Evolutionary conservation across 2,888 invertebrate species (phyloP).

Genomic region (Coecobrya sp.): DNA sequence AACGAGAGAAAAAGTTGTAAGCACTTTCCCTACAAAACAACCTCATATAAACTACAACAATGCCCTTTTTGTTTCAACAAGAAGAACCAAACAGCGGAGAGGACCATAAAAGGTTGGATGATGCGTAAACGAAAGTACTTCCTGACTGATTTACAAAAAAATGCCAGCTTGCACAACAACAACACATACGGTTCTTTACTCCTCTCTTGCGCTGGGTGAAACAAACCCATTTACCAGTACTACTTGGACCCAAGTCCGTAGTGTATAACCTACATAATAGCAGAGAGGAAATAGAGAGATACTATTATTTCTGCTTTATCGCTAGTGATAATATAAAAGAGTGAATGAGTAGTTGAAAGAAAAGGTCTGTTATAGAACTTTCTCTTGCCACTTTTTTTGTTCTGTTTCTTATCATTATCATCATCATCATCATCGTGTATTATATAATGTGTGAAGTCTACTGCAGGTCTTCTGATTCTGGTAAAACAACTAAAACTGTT

Average conservation of each 20-base stretch:
- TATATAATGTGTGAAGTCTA: too few relatives aligned
- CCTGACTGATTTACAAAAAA: constrained; percentile 68
- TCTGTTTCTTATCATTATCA: constrained; percentile 17
- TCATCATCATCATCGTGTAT: neutral
- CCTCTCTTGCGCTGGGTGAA: neutral
- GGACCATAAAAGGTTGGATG: constrained; percentile 51
- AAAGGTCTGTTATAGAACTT: constrained; percentile 17
- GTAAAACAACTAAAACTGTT: constrained; percentile 52
- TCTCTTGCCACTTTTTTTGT: constrained; percentile 53
- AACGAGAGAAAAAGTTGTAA: constrained; percentile 46
- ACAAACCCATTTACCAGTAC: neutral
- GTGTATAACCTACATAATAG: too few relatives aligned
- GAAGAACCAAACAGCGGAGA: neutral
- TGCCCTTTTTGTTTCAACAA: constrained; percentile 30
- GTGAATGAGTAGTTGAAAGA: constrained; percentile 62
- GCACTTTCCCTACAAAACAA: constrained; percentile 40
- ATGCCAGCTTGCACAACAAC: constrained; percentile 21
- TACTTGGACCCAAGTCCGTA: too few relatives aligned
- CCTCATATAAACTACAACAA: neutral
- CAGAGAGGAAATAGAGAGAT: neutral
- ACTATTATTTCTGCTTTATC: constrained; percentile 18
- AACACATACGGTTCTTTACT: neutral
- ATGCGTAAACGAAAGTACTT: constrained; percentile 64
- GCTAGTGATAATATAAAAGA: constrained; percentile 12
- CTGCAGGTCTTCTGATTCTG: too few relatives aligned